These are phyloP conservation scores for Boulengeromyrus knoepffleri DNA, from an alignment of 2,113 vertebrate species.

Conservation along the genomic window DNA sequence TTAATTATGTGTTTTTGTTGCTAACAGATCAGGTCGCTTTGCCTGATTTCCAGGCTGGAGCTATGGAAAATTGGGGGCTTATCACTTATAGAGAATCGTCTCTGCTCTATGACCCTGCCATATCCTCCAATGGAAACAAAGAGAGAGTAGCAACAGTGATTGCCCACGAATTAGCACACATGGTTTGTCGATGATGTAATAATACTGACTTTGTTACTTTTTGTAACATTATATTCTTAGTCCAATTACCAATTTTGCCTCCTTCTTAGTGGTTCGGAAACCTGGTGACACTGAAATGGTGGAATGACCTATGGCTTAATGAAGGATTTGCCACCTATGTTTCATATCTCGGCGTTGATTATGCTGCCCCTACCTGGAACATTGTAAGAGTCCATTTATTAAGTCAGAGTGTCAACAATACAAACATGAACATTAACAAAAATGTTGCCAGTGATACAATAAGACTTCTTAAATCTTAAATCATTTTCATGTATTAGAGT, in stretches of 20 bases:
- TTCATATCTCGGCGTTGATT: conserved; percentile 69
- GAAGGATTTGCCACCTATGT: conserved; percentile 86
- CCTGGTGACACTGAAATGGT: conserved; percentile 80
- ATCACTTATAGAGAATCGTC: conserved; percentile 86
- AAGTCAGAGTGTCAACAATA: not conserved
- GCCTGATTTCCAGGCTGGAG: conserved; percentile 83
- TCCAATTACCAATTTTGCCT: not conserved
- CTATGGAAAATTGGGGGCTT: conserved; percentile 98
- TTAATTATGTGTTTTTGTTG: not conserved
- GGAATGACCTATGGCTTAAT: conserved; percentile 89
- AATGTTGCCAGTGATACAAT: not conserved
- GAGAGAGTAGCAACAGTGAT: conserved; percentile 74
- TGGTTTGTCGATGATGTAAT: conserved; percentile 60
- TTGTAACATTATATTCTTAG: not conserved
- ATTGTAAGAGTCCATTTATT: conserved; percentile 59
- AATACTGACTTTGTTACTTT: not conserved
- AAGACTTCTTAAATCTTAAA: not conserved
- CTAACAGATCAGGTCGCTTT: conserved; percentile 80
- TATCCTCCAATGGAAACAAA: conserved; percentile 79
- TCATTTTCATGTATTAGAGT: not conserved
- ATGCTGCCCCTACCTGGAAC: conserved; percentile 55
- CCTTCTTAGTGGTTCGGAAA: conserved; percentile 84
- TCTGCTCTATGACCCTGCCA: conserved; percentile 54
- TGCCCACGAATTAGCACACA: conserved; percentile 85
- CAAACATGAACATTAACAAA: not conserved